Conservation (phyloP, 2,797 vertebrate species). For the Antrozous pallidus region DNA sequence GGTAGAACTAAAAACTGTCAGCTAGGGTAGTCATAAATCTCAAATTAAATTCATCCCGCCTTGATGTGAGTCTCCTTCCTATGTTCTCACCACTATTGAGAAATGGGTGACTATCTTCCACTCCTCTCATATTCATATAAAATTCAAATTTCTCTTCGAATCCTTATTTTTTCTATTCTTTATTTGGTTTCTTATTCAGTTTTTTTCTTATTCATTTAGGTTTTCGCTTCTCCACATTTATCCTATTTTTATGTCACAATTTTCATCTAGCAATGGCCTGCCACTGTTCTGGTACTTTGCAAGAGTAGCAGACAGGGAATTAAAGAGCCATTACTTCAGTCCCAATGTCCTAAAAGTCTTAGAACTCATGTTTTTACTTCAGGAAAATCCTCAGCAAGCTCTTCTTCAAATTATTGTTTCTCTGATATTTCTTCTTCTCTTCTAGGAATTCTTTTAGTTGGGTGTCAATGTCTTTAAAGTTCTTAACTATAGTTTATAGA, state of each 20-base stretch:
- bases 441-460: background rate
- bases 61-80: background rate
- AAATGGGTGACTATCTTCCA: background rate
- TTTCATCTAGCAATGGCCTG: background rate
- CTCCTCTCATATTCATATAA: background rate
- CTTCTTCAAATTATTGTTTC: background rate
- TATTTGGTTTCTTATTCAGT: background rate
- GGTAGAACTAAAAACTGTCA: background rate
- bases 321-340: rapidly evolving
- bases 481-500: background rate
- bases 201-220: background rate
- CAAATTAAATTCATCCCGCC: too few species aligned
- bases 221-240: background rate
- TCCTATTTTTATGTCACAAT: background rate
- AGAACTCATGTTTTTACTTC: background rate
- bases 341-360: too few species aligned
- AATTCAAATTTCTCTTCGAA: background rate
- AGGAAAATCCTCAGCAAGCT: background rate
- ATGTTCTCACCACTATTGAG: too few species aligned
- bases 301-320: rapidly evolving
- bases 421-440: background rate
- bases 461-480: background rate
- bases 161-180: background rate
- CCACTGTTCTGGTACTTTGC: rapidly evolving
- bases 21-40: background rate